These are phyloP conservation scores for Paramormyrops hopkinsi DNA, from an alignment of 2,797 vertebrate species.

Conservation along the genomic window DNA sequence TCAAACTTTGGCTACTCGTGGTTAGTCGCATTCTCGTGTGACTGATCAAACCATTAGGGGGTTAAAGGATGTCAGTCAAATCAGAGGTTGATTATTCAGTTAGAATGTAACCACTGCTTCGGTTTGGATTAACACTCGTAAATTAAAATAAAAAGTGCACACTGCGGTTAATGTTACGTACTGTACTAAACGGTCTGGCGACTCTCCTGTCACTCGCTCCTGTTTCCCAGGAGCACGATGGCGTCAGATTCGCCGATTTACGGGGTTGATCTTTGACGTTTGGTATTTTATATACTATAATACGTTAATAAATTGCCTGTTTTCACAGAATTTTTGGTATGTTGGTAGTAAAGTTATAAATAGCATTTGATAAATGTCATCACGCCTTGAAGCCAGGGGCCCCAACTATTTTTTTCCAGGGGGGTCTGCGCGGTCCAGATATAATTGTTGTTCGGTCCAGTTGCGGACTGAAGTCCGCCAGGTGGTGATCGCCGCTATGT, in stretches of 20 bases:
- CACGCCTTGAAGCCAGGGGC: not conserved
- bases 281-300: not conserved
- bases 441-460: not conserved
- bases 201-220: not conserved
- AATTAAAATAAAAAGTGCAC: not conserved
- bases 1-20: not conserved
- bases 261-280: not conserved
- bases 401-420: not conserved
- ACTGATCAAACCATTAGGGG: not conserved
- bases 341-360: not conserved
- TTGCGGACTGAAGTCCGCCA: not conserved
- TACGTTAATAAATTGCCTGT: not conserved
- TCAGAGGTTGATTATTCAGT: not conserved
- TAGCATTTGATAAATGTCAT: not conserved
- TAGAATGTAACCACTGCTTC: not conserved
- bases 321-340: not conserved
- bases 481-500: not conserved
- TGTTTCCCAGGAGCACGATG: not conserved
- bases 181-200: not conserved
- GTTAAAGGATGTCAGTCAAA: not conserved
- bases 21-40: not conserved
- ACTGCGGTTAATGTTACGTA: not conserved
- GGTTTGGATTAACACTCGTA: not conserved
- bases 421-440: not conserved
- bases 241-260: not conserved